Base-by-base conservation (phyloP, 2,888 invertebrate species). In the Bombylius major region DNA sequence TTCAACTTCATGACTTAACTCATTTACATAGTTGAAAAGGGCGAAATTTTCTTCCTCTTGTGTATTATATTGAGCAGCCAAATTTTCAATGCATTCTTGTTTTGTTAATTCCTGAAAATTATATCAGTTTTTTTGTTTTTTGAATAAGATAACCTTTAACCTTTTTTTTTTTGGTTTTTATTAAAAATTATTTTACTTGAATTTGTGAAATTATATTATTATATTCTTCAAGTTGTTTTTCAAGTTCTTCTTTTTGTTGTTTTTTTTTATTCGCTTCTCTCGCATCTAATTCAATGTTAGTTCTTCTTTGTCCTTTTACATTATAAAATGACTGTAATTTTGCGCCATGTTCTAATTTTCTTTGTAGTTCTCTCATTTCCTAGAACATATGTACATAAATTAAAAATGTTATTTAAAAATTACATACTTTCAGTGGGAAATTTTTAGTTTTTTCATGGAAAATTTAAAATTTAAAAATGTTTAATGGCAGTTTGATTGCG, bases 31-130 rank as follows among this genome's bases (percentile, higher is more conserved):
- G 72, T 86, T 90, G 70, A 94, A 95, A 1, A 91, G 78, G 0
- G 93, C 90, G 70, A 93, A 94, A 76, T 94, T 95, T 69, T 89
- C 89, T 64, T 90, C 90, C 67, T 94, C 94, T 58, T 88, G 84
- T 42, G 86, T 82, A n/a, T 84, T 79, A 71, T 89, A 94, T 68
- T 86, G 82, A 5, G 79, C 79, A 9, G 85, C 82, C 49, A 92
- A 72, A 23, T 80, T 80, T 60, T 83, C 82, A 23, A 85, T 78
- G 61, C 86, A 81, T 4, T 79, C 76, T 66, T 87, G 85, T 0
- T 80, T 80, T 39, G 81, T 72, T 9, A 72, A 59, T 42, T 58
- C 54, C 65, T 65, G 32, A 9, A 47, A 47, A 23, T 49, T 7
- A 46, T 14, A 13, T 13, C n/a, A 13, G 46, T 12, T 46, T 46